Evolutionary conservation across 2,113 vertebrate genomes (phyloP).

Genomic region (Cyrtonyx montezumae): DNA sequence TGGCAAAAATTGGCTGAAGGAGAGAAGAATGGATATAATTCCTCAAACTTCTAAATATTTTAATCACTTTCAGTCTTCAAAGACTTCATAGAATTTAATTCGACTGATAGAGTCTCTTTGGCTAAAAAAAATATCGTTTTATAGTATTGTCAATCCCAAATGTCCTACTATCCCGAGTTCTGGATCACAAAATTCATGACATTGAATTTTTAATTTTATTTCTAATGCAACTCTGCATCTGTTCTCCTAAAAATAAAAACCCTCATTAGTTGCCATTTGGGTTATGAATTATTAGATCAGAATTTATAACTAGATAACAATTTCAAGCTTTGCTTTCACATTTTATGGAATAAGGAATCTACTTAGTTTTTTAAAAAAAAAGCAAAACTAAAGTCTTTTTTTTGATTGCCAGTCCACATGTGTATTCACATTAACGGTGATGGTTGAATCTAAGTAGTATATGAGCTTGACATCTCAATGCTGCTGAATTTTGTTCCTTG

Average conservation of each 20-base stretch:
- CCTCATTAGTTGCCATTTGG: slow-evolving; percentile 53
- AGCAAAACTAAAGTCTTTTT: not conserved
- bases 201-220: slow-evolving; percentile 20
- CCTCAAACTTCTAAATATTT: not conserved
- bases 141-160: not conserved
- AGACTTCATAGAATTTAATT: not conserved
- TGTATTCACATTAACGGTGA: not conserved
- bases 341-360: not conserved
- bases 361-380: not conserved
- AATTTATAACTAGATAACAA: slow-evolving; percentile 26
- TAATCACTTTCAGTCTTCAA: not conserved
- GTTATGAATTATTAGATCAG: slow-evolving; percentile 46
- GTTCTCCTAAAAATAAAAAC: slow-evolving; percentile 59
- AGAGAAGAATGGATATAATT: not conserved
- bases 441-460: not conserved
- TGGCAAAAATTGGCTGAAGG: not conserved
- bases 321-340: slow-evolving; percentile 11
- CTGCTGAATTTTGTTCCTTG: not conserved
- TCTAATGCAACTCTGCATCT: slow-evolving; percentile 36
- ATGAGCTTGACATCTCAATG: not conserved
- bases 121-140: not conserved
- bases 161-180: not conserved
- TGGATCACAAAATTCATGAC: slow-evolving; percentile 45
- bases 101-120: not conserved
- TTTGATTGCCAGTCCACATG: not conserved